Conservation (phyloP, 1,140 invertebrate species). For the Amphibalanus amphitrite region DNA sequence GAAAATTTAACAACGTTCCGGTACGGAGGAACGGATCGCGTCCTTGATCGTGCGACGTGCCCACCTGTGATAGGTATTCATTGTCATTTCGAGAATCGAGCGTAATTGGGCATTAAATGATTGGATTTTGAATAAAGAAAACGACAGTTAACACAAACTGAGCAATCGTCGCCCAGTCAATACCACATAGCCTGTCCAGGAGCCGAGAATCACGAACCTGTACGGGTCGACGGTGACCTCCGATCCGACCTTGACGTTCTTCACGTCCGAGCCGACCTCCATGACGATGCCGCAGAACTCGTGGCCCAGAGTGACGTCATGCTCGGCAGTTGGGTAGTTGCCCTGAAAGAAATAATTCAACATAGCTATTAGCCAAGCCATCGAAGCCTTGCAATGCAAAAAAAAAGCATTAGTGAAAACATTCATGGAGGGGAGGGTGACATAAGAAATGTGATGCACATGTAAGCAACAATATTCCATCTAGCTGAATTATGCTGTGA, state of each 20-base stretch:
- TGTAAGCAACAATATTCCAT: too few relatives aligned
- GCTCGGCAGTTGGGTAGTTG: slow-evolving; percentile 38
- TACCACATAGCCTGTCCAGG: neutral
- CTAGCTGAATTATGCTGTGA: too few relatives aligned
- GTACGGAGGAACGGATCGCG: neutral
- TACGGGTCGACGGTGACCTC: neutral
- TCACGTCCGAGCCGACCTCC: slow-evolving; percentile 36
- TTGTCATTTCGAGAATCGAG: neutral
- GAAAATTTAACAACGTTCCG: too few relatives aligned
- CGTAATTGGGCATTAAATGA: neutral
- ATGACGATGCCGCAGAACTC: slow-evolving; percentile 46
- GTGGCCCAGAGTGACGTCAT: slow-evolving; percentile 40
- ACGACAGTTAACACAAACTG: neutral
- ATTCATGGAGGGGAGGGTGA: too few relatives aligned
- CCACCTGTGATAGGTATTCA: neutral
- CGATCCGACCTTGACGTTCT: slow-evolving; percentile 31
- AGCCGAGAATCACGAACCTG: neutral
- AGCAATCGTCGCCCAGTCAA: neutral
- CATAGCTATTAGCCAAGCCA: too few relatives aligned
- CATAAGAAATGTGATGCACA: too few relatives aligned
- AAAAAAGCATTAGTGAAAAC: too few relatives aligned
- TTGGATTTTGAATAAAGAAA: neutral
- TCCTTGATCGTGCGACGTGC: neutral
- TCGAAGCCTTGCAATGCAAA: too few relatives aligned
- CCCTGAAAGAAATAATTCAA: slow-evolving; percentile 36